Conservation (phyloP, 2,888 invertebrate species). For the Agonopterix alstromeriana region DNA sequence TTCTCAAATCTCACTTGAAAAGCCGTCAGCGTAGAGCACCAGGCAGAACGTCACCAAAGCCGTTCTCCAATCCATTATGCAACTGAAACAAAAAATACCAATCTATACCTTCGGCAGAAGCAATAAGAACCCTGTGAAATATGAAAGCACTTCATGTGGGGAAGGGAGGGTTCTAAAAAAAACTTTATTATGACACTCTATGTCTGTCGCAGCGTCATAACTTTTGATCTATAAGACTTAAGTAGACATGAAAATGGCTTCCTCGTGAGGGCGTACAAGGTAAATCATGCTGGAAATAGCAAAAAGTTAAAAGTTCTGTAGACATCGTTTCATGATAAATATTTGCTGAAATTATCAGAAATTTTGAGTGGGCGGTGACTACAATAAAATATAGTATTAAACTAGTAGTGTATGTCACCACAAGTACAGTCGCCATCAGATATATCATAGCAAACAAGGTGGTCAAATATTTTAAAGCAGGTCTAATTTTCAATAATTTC, state of each 20-base stretch:
- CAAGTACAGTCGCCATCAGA: too few species aligned
- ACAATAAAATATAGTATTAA: too few species aligned
- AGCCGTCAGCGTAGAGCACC: conserved; percentile 58
- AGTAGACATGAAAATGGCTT: conserved; percentile 5
- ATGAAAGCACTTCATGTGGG: conserved; percentile 5
- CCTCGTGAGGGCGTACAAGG: background rate
- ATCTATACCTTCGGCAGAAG: conserved; percentile 6
- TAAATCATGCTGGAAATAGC: too few species aligned
- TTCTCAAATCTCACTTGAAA: conserved; percentile 53
- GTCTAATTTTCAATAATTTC: too few species aligned
- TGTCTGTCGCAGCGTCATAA: conserved; percentile 10
- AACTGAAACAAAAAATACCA: conserved; percentile 41
- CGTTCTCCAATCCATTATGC: conserved; percentile 61
- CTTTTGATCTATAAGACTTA: conserved; percentile 9
- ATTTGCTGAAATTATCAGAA: background rate
- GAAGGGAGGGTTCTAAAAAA: conserved; percentile 6
- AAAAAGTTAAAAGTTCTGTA: background rate
- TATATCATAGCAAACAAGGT: too few species aligned
- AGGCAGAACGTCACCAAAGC: conserved; percentile 42
- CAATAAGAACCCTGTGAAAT: conserved; percentile 7
- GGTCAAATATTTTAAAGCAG: too few species aligned
- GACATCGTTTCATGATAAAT: too few species aligned
- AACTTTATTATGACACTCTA: conserved; percentile 9
- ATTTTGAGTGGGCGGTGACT: too few species aligned
- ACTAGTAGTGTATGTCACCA: too few species aligned